Conservation (phyloP, 2,888 invertebrate genomes). For the Epinotia brunnichana region DNA sequence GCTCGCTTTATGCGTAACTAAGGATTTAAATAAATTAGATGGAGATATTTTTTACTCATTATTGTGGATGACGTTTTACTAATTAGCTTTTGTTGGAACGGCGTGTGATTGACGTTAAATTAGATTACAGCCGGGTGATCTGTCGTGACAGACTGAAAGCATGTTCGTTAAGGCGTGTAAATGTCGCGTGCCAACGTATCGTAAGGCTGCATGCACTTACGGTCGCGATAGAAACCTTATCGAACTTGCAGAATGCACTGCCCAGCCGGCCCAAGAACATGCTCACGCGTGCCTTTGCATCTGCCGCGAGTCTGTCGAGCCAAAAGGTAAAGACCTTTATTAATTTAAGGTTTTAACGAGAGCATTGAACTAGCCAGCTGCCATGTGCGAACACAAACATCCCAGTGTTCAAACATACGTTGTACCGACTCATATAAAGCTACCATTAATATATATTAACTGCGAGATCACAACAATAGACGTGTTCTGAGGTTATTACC, state of each 20-base stretch:
- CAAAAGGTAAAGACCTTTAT: constrained; percentile 25
- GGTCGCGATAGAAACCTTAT: constrained; percentile 65
- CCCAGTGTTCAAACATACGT: neutral
- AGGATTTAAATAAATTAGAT: constrained; percentile 61
- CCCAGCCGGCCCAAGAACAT: constrained; percentile 14
- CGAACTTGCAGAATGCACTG: constrained; percentile 47
- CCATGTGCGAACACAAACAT: constrained; percentile 6
- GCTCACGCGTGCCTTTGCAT: constrained; percentile 30
- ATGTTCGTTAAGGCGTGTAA: constrained; percentile 57
- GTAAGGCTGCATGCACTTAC: constrained; percentile 61
- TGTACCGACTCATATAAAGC: constrained; percentile 3
- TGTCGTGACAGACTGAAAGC: constrained; percentile 58
- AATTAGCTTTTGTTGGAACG: constrained; percentile 31
- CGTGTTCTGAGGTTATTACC: constrained; percentile 27
- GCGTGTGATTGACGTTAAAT: constrained; percentile 35
- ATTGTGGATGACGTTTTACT: constrained; percentile 33
- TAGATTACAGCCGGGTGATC: constrained; percentile 24
- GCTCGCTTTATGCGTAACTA: constrained; percentile 65
- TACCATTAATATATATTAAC: constrained; percentile 13
- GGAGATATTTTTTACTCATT: constrained; percentile 37
- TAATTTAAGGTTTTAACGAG: constrained; percentile 34
- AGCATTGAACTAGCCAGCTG: constrained; percentile 30
- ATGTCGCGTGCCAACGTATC: constrained; percentile 73
- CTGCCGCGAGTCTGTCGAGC: constrained; percentile 32
- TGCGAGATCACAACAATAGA: constrained; percentile 9